phyloP scores from a whole-genome alignment of 2,888 invertebrate species.

The Rutpela maculata region DNA sequence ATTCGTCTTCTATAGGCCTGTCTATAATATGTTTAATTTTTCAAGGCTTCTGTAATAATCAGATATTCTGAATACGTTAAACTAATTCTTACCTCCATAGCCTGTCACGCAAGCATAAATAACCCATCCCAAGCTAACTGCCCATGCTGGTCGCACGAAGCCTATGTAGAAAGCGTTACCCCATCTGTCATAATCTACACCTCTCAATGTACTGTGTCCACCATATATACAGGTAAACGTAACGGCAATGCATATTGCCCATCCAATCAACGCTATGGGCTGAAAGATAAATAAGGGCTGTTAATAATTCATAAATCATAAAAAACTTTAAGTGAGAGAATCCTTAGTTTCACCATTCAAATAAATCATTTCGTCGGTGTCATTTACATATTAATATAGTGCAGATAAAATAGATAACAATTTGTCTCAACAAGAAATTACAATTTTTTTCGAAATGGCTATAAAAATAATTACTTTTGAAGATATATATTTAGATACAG shows the following conservation, averaged over 20 bases:
- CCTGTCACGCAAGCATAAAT: conserved; percentile 74
- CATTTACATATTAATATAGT: too few relatives aligned
- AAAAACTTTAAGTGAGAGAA: too few relatives aligned
- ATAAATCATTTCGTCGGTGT: too few relatives aligned
- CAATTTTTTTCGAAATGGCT: too few relatives aligned
- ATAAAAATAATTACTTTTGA: too few relatives aligned
- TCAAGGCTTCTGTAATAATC: too few relatives aligned
- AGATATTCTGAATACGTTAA: neutral
- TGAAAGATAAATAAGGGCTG: conserved; percentile 13
- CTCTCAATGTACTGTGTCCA: conserved; percentile 51
- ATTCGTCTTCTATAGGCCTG: too few relatives aligned
- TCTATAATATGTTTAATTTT: too few relatives aligned
- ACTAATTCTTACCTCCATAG: conserved; percentile 70
- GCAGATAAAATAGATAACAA: too few relatives aligned
- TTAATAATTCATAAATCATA: neutral
- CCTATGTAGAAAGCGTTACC: conserved; percentile 61
- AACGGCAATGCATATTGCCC: conserved; percentile 38
- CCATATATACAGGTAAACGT: conserved; percentile 53
- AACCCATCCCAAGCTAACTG: conserved; percentile 72
- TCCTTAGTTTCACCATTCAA: too few relatives aligned
- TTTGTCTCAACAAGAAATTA: too few relatives aligned
- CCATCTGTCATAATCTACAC: conserved; percentile 49
- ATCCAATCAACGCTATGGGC: neutral
- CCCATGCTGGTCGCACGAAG: conserved; percentile 73
- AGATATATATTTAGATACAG: too few relatives aligned